Percentiles rank a stretch among this genome's conserved stretches.
Conservation (phyloP, 2,113 vertebrate species). For the Stigmatopora argus region DNA sequence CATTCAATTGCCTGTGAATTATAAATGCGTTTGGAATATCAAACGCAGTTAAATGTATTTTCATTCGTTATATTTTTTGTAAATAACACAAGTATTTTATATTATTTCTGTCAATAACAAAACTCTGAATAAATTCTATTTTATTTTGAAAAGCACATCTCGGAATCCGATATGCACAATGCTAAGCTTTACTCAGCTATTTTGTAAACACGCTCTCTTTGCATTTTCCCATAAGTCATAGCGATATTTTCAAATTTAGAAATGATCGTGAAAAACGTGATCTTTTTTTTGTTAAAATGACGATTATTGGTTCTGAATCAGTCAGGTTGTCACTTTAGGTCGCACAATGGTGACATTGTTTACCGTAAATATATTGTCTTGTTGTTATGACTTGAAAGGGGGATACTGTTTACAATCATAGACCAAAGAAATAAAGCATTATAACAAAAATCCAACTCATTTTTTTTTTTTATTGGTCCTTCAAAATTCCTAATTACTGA, state of each 20-base stretch:
- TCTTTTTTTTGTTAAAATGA: neutral
- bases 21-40: neutral
- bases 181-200: neutral
- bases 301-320: too few relatives aligned
- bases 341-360: too few relatives aligned
- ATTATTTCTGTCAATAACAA: neutral
- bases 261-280: neutral
- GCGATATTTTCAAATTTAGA: slow-evolving; percentile 9
- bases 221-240: slow-evolving; percentile 65
- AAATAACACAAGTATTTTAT: too few relatives aligned
- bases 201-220: slow-evolving; percentile 16
- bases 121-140: neutral
- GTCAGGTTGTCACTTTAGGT: too few relatives aligned
- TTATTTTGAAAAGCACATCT: neutral
- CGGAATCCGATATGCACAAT: too few relatives aligned
- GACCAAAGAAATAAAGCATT: too few relatives aligned
- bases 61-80: neutral
- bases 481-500: too few relatives aligned
- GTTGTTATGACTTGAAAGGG: too few relatives aligned
- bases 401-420: too few relatives aligned
- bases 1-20: neutral
- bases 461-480: too few relatives aligned
- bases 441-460: too few relatives aligned
- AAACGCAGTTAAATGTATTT: neutral
- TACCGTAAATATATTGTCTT: too few relatives aligned